phyloP scores from a whole-genome alignment of 2,113 vertebrate genomes.

The Nothocercus nigrocapillus region DNA sequence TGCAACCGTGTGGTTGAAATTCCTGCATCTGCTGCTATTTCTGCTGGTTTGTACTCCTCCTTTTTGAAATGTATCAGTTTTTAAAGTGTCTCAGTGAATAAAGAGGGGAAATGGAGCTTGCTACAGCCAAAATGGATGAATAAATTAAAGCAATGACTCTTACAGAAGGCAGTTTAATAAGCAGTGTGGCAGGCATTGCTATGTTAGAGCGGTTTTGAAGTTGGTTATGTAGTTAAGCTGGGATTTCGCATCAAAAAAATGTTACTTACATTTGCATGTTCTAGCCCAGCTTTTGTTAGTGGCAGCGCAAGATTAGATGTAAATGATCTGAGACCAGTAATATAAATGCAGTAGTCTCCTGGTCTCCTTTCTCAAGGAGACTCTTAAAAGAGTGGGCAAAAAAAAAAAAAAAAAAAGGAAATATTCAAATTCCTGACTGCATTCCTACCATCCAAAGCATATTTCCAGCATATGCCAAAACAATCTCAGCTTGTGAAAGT shows the following conservation, averaged over 20 bases:
- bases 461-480: conserved; percentile 51
- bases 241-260: conserved; percentile 40
- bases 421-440: conserved; percentile 5
- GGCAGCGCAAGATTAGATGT: conserved; percentile 25
- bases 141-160: conserved; percentile 29
- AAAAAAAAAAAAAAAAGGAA: background rate
- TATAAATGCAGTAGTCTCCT: conserved; percentile 27
- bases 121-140: background rate
- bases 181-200: background rate
- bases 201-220: conserved; percentile 48
- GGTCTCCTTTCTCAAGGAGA: conserved; percentile 46
- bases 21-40: background rate
- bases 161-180: conserved; percentile 26
- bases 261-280: conserved; percentile 56
- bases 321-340: conserved; percentile 44
- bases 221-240: conserved; percentile 52
- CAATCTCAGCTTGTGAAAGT: conserved; percentile 50
- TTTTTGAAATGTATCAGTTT: background rate
- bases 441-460: conserved; percentile 11
- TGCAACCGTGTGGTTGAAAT: rapidly evolving
- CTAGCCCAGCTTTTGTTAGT: conserved; percentile 48
- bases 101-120: background rate
- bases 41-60: background rate
- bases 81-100: background rate
- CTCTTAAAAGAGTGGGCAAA: background rate